Evolutionary conservation across 2,113 vertebrate genomes (phyloP).

Genomic region (Corythoichthys intestinalis): DNA sequence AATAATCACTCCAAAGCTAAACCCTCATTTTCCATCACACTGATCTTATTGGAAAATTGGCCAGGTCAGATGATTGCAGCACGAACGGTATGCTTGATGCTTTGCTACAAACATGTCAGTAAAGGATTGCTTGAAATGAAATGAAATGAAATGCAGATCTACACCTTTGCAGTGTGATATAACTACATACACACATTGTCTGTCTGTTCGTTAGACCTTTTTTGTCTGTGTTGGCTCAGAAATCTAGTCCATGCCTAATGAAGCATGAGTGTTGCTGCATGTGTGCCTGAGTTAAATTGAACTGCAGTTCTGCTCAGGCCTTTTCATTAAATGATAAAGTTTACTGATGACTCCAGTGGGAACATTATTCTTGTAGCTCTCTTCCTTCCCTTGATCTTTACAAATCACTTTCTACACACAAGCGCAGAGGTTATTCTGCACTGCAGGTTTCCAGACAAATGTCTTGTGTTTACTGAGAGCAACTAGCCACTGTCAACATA

Average conservation of each 20-base stretch:
- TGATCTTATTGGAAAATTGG: conserved; percentile 40
- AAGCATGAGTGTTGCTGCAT: conserved; percentile 52
- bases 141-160: conserved; percentile 47
- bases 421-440: conserved; percentile 58
- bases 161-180: conserved; percentile 38
- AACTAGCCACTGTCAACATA: conserved; percentile 15
- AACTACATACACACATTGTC: not conserved
- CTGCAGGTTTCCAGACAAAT: conserved; percentile 46
- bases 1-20: not conserved
- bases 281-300: conserved; percentile 58
- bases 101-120: conserved; percentile 26
- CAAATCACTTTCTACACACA: conserved; percentile 54
- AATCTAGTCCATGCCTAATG: conserved; percentile 61
- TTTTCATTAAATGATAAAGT: conserved; percentile 73
- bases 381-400: conserved; percentile 62
- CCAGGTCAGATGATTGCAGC: conserved; percentile 20
- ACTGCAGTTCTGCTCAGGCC: conserved; percentile 58
- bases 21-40: conserved; percentile 24
- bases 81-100: conserved; percentile 43
- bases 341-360: conserved; percentile 67
- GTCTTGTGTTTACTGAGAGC: conserved; percentile 35
- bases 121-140: conserved; percentile 62
- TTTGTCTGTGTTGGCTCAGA: conserved; percentile 49
- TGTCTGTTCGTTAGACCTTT: not conserved
- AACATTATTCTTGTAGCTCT: conserved; percentile 67